These are phyloP conservation scores for Calvadosia cruxmelitensis DNA, from an alignment of 30 jellyfish, hydroid and myxozoan genomes.

Conservation along the genomic window DNA sequence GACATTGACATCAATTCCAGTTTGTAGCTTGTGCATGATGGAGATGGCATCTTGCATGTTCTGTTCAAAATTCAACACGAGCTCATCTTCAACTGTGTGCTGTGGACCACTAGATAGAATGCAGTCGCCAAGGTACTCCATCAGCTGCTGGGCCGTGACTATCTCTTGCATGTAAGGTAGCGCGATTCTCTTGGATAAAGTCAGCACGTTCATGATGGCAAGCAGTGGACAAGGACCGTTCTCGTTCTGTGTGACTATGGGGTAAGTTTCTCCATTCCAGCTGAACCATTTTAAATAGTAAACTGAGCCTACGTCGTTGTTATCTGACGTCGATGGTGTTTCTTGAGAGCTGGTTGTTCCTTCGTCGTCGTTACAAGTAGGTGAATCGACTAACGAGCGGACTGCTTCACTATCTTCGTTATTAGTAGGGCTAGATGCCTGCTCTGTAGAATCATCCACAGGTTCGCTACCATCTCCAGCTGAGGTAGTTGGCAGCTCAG, in stretches of 20 bases:
- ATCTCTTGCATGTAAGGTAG: constrained; percentile 70
- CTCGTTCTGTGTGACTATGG: constrained; percentile 85
- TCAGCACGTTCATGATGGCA: constrained; percentile 80
- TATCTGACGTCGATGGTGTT: no score
- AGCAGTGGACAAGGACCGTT: constrained; percentile 97
- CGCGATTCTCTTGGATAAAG: constrained; percentile 36
- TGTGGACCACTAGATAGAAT: constrained; percentile 56
- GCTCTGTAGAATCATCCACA: no score
- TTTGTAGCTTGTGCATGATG: constrained; percentile 79
- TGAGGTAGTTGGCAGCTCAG: no score
- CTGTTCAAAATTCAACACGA: constrained; percentile 56
- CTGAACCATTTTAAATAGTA: constrained; percentile 54
- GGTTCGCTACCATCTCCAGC: no score
- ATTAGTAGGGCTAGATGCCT: no score
- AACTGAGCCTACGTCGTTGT: constrained; percentile 41
- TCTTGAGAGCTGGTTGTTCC: no score
- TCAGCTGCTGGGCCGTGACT: constrained; percentile 64
- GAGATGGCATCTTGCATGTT: constrained; percentile 95
- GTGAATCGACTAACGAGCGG: no score
- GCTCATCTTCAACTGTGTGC: constrained; percentile 44
- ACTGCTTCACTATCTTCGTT: no score
- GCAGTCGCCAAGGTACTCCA: constrained; percentile 89
- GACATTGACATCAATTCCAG: constrained; percentile 96
- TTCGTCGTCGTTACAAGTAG: no score
- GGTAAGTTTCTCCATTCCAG: constrained; percentile 72